Percentiles rank a stretch among this genome's conserved stretches.
phyloP scores from a whole-genome alignment of 2,797 vertebrate species.

The Channallabes apus region DNA sequence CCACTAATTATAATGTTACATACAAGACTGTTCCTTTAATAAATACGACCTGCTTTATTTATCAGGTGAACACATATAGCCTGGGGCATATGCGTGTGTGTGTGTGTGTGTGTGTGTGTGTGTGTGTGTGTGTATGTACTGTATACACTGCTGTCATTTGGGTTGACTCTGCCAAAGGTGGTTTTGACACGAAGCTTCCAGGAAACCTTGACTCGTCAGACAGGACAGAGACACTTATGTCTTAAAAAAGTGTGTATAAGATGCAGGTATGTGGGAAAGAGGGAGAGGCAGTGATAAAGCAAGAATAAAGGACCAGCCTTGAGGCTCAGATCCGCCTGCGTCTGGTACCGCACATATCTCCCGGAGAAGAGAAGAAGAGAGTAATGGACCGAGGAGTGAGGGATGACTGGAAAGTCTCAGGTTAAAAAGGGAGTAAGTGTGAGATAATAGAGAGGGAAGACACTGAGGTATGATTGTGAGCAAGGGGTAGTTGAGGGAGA shows the following conservation, averaged over 20 bases:
- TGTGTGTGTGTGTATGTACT: neutral
- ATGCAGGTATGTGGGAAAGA: neutral
- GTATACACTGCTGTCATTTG: neutral
- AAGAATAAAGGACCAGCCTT: slow-evolving; percentile 13
- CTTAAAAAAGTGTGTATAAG: neutral
- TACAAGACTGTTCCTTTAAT: neutral
- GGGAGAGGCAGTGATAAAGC: neutral
- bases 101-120: neutral
- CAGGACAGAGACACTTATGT: neutral
- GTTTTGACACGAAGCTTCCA: neutral
- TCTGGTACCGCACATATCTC: neutral
- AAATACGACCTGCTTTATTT: neutral
- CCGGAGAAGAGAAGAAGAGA: slow-evolving; percentile 1
- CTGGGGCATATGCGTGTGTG: neutral
- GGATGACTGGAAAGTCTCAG: neutral
- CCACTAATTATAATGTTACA: neutral
- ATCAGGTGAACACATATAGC: neutral
- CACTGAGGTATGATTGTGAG: neutral
- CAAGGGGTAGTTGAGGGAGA: neutral
- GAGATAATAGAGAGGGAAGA: neutral
- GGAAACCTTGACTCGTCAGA: neutral
- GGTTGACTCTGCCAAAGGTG: neutral
- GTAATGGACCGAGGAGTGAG: neutral
- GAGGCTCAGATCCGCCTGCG: slow-evolving; percentile 10
- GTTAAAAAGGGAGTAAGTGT: neutral